Base-by-base conservation (phyloP, 2,888 invertebrate species). In the Phaedon cochleariae region DNA sequence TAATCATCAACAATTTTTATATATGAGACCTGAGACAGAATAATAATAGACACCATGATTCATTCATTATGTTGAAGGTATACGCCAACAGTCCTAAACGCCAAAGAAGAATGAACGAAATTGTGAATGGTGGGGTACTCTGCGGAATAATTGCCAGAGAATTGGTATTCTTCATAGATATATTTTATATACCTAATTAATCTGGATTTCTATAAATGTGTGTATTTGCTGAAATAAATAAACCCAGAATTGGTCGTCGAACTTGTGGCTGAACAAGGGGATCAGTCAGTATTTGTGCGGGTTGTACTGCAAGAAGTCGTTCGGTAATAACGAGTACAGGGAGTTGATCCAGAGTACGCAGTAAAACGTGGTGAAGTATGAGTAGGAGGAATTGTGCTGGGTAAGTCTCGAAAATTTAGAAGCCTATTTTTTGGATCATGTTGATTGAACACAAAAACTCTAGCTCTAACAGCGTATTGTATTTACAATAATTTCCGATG, bases 161-260 rank as follows among this genome's bases (percentile, higher is more conserved):
- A n/a, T n/a, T 97, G 83, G 96, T 96, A 0, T 95, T 96, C 78
- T 84, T 87, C 0, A 94, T 96, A 0, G 87, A 98, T 41, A 93
- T n/a, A n/a, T n/a, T n/a, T n/a, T n/a, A n/a, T n/a, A n/a, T n/a
- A 92, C 71, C 90, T 93, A 0, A 95, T 98, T 93, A 96, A 98
- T 0, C 91, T 93, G 77, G 97, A 97, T 0, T 91, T 99, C n/a
- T 98, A 98, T 0, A 95, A 97, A 80, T 99, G 99, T n/a, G 84
- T 99, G 98, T 86, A 99, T 99, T 79, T 97, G 98, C 1, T 97
- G 97, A 79, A 99, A 97, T 80, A 97, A 99, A 68, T 94, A 96
- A 0, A 96, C 97, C 89, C 94, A 96, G 82, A 94, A 95, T 80
- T 98, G 98, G 95, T 94, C n/a, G n/a, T n/a, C 94, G 0, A 98